These are phyloP conservation scores for Eubasilissa regina DNA, from an alignment of 1,140 invertebrate genomes.

Conservation along the genomic window DNA sequence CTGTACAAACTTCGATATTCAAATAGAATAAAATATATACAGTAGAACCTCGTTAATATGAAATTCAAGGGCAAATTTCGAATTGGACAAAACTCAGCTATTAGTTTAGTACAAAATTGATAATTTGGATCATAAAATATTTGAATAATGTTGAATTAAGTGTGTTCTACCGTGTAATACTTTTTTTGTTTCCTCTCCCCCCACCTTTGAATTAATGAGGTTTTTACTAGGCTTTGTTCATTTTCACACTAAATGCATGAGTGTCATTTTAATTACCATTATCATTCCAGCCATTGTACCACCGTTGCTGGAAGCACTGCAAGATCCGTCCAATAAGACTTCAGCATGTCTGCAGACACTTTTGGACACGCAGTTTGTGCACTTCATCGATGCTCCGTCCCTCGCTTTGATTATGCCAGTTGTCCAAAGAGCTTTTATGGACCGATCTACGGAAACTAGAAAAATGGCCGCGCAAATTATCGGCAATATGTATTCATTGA, in stretches of 20 bases:
- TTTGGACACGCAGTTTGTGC: conserved; percentile 98
- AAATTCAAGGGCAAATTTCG: no score
- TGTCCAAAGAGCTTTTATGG: conserved; percentile 96
- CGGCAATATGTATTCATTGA: conserved; percentile 99
- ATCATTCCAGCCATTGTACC: conserved; percentile 86
- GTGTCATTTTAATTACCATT: conserved; percentile 33
- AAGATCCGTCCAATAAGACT: conserved; percentile 97
- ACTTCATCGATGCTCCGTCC: conserved; percentile 99
- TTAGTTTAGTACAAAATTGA: no score
- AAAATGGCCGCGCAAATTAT: conserved; percentile 99
- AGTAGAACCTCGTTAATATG: no score
- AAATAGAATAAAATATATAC: no score
- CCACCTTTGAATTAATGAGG: no score
- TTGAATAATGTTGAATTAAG: no score
- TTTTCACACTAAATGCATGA: neutral
- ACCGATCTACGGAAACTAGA: conserved; percentile 96
- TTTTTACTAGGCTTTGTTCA: no score
- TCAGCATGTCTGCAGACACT: conserved; percentile 92
- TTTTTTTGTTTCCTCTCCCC: no score
- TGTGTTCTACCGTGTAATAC: no score
- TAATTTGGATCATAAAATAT: no score
- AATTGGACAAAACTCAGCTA: no score
- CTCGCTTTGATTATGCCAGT: conserved; percentile 99
- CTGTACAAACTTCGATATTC: no score
- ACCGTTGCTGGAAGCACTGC: conserved; percentile 91